Base-by-base conservation (phyloP, 2,888 invertebrate species). In the Cephus spinipes region DNA sequence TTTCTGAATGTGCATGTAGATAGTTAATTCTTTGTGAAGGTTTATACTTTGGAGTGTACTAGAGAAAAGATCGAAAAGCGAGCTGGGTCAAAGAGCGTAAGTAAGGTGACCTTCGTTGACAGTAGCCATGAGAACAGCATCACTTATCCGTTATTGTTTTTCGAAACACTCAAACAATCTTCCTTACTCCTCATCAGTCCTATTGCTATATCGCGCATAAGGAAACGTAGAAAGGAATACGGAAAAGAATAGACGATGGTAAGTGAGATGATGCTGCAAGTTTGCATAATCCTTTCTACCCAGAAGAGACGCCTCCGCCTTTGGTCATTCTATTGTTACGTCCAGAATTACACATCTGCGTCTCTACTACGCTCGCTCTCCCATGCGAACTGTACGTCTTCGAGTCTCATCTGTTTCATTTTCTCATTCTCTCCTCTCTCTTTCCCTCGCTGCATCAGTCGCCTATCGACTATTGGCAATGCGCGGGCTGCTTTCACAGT, bases 371-470 rank as follows among this genome's bases (percentile, higher is more conserved):
- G 15, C 73, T 69, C 31, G 15, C 23, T 69, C 33, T 75, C 30
- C 23, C 31, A 32, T 71, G 30, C 33, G 71, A 23, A 55, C 23
- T 9, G 23, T 55, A 31, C 11, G 23, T 32, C 71, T 12, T 30
- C 71, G 71, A 33, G 30, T 71, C 71, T 33, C 33, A 32, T 71
- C 71, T 71, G n/a, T 32, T 15, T 71, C 30, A 32, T 32, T 71
- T 30, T 71, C 30, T 30, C 76, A 73, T 34, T 78, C 71, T 2
- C 90, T 71, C 33, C 68, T 32, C 33, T 73, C 36, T 73, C 68
- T 40, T 4, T 73, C 73, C 12, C n/a, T 36, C n/a, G 35, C 74
- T 23, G 0, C 74, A 12, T 74, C 34, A 31, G 35, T 30, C 74
- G 68, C 71, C 23, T 76, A 31, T 79, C 69, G 36, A 35, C 74